These are phyloP conservation scores for Rhyacophila brunnea DNA, from an alignment of 1,140 invertebrate genomes.

Conservation along the genomic window DNA sequence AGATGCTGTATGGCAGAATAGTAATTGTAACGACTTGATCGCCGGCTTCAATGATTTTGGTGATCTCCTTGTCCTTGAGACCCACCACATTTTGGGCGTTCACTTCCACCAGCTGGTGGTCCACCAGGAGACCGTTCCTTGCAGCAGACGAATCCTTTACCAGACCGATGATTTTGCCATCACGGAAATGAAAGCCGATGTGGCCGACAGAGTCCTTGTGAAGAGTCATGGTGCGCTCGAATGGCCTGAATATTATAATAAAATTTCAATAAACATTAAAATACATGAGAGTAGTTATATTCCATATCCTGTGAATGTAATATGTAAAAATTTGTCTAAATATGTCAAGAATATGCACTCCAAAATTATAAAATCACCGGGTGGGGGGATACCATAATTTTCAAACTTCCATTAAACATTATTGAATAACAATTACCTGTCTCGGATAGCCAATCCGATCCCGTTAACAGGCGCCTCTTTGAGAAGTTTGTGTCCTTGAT, in stretches of 20 bases:
- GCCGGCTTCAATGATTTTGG: constrained; percentile 72
- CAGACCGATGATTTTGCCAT: constrained; percentile 82
- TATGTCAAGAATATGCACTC: not conserved
- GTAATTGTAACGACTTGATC: constrained; percentile 75
- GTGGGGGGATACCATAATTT: not conserved
- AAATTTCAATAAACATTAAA: no score
- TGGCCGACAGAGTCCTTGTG: constrained; percentile 85
- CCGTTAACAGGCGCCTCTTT: constrained; percentile 71
- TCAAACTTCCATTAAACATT: not conserved
- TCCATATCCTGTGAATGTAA: no score
- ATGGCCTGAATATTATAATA: constrained; percentile 79
- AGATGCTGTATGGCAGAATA: constrained; percentile 84
- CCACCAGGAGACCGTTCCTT: constrained; percentile 86
- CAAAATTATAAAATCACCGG: not conserved
- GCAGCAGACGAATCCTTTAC: constrained; percentile 92
- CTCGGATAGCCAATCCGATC: constrained; percentile 78
- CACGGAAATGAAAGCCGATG: constrained; percentile 87
- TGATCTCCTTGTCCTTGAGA: constrained; percentile 85
- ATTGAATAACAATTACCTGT: constrained; percentile 62
- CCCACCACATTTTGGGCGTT: constrained; percentile 90
- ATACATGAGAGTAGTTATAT: no score
- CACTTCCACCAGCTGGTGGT: constrained; percentile 87
- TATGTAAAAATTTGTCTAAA: not conserved
- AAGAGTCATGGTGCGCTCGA: constrained; percentile 86
- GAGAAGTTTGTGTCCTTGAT: constrained; percentile 82